Percentiles rank a stretch among this genome's conserved stretches.
phyloP scores from a whole-genome alignment of 2,888 invertebrate species.

The Sceliomorpha sp. region DNA sequence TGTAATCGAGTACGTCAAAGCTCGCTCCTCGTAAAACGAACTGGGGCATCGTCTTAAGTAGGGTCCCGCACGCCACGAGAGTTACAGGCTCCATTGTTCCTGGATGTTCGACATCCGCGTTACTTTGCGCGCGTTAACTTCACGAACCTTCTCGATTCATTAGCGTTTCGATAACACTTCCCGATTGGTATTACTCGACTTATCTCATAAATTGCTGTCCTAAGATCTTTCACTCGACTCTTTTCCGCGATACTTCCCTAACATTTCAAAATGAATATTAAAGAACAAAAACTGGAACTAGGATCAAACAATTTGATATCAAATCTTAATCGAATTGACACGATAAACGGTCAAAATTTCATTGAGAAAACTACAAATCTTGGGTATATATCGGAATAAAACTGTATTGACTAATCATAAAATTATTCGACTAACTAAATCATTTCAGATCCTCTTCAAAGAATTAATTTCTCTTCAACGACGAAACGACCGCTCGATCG shows the following conservation, averaged over 20 bases:
- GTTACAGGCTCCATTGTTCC: constrained; percentile 25
- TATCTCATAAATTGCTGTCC: too few relatives aligned
- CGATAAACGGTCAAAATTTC: constrained; percentile 17
- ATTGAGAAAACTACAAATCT: too few relatives aligned
- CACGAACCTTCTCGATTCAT: constrained; percentile 15
- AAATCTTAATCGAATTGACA: constrained; percentile 21
- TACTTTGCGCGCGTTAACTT: constrained; percentile 30
- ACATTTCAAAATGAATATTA: too few relatives aligned
- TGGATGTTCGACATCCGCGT: constrained; percentile 12
- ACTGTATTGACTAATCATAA: too few relatives aligned
- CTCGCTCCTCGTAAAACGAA: constrained; percentile 48
- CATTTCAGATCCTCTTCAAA: not conserved
- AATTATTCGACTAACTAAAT: too few relatives aligned
- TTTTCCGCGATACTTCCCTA: too few relatives aligned
- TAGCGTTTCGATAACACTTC: constrained; percentile 21
- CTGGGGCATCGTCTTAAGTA: constrained; percentile 41
- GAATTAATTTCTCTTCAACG: constrained; percentile 5
- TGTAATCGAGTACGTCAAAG: constrained; percentile 35
- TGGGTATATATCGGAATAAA: too few relatives aligned
- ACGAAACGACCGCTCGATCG: not conserved
- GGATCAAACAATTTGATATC: constrained; percentile 5
- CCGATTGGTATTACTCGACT: constrained; percentile 13
- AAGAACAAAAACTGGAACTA: too few relatives aligned
- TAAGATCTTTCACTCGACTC: too few relatives aligned
- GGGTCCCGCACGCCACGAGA: constrained; percentile 10